phyloP scores from a whole-genome alignment of 1,140 invertebrate species.

The Rhysida immarginata region DNA sequence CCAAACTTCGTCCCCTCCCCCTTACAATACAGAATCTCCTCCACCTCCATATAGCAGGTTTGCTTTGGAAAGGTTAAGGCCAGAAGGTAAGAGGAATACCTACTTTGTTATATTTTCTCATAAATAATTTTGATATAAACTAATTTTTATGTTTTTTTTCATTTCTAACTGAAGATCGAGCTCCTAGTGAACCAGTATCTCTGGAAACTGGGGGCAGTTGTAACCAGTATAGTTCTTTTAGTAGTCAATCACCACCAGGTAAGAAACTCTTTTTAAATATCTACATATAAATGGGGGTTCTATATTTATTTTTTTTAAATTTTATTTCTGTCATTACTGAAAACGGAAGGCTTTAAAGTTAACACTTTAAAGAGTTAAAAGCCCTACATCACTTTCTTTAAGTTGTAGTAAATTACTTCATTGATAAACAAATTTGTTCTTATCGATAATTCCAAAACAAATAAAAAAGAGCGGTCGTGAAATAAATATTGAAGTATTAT shows the following conservation, averaged over 20 bases:
- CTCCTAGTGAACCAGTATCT: slow-evolving; percentile 4
- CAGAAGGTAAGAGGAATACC: slow-evolving; percentile 9
- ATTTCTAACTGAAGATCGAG: background rate
- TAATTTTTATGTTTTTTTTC: background rate
- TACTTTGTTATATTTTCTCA: background rate
- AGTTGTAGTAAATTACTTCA: too few relatives aligned
- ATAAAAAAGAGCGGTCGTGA: too few relatives aligned
- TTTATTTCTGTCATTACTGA: too few relatives aligned
- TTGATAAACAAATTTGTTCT: too few relatives aligned
- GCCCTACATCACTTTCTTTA: too few relatives aligned
- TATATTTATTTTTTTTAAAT: too few relatives aligned
- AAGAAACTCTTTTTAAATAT: too few relatives aligned
- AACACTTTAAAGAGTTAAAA: too few relatives aligned
- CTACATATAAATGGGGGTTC: too few relatives aligned
- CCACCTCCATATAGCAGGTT: slow-evolving; percentile 14
- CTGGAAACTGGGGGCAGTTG: slow-evolving; percentile 11
- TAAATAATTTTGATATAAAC: background rate
- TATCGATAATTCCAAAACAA: too few relatives aligned
- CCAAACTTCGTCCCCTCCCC: background rate
- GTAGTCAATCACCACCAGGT: slow-evolving; percentile 1
- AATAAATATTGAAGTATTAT: too few relatives aligned
- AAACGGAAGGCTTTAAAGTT: too few relatives aligned
- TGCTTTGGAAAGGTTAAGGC: slow-evolving; percentile 8
- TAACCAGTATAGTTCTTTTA: slow-evolving; percentile 9
- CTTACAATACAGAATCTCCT: slow-evolving; percentile 11